Conservation (phyloP, 2,797 vertebrate genomes). For the Pygocentrus nattereri region DNA sequence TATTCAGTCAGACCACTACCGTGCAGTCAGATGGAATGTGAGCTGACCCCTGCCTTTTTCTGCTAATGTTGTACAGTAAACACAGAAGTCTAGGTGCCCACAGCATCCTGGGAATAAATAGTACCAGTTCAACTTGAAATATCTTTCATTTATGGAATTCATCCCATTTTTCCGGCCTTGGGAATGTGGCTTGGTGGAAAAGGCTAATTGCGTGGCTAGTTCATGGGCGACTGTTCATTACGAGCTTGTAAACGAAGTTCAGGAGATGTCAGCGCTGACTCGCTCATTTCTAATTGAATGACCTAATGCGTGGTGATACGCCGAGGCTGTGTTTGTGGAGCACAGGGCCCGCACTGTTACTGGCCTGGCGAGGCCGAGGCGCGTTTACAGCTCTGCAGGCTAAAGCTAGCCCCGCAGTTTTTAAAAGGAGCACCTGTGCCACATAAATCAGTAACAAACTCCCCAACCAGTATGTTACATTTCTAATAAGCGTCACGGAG, state of each 20-base stretch:
- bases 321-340: not conserved
- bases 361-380: conserved; percentile 33
- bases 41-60: conserved; percentile 36
- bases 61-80: conserved; percentile 27
- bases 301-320: conserved; percentile 34
- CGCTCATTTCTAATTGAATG: conserved; percentile 49
- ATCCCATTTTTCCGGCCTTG: not conserved
- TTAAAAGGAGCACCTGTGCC: conserved; percentile 83
- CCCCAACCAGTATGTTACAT: conserved; percentile 85
- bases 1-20: conserved; percentile 37
- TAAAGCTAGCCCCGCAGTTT: conserved; percentile 63
- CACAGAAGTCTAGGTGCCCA: conserved; percentile 37
- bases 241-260: conserved; percentile 39
- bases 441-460: conserved; percentile 91
- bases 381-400: conserved; percentile 52
- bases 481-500: conserved; percentile 91
- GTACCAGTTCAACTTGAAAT: not conserved
- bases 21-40: conserved; percentile 25
- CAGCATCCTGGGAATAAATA: conserved; percentile 34
- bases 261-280: conserved; percentile 35
- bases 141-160: not conserved
- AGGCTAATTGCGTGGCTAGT: not conserved
- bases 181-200: not conserved
- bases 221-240: conserved; percentile 16
- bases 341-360: conserved; percentile 45